Evolutionary conservation across 2,888 invertebrate genomes (phyloP).

Genomic region (Ariolimax columbianus): DNA sequence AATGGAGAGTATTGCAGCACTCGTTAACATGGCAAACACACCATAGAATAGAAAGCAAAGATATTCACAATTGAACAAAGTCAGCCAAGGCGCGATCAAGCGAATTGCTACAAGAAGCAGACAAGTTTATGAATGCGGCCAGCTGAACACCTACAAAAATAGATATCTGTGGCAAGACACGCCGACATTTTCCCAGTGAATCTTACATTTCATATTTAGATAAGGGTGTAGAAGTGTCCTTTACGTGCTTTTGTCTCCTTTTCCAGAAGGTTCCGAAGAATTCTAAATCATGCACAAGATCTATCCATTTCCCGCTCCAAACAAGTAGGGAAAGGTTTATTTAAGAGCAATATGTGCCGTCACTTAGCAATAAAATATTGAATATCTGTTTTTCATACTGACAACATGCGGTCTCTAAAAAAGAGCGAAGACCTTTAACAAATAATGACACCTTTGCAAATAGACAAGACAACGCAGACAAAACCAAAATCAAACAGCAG

Average conservation of each 20-base stretch:
- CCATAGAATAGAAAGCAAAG: neutral
- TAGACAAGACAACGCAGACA: slow-evolving; percentile 19
- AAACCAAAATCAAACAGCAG: slow-evolving; percentile 6
- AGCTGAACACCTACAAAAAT: neutral
- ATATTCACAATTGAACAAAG: too few species aligned
- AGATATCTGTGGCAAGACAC: neutral
- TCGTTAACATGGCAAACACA: too few species aligned
- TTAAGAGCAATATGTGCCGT: slow-evolving; percentile 16
- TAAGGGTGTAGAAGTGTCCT: too few species aligned
- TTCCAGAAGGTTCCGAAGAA: neutral
- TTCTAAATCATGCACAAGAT: neutral
- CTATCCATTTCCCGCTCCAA: neutral
- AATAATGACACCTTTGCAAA: slow-evolving; percentile 18
- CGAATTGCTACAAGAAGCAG: neutral
- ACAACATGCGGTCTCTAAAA: neutral
- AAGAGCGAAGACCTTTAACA: neutral
- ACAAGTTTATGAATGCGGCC: neutral
- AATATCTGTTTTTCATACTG: neutral
- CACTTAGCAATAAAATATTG: slow-evolving; percentile 26
- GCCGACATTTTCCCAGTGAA: neutral
- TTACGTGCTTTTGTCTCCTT: neutral
- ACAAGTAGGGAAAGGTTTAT: neutral
- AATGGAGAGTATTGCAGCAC: too few species aligned
- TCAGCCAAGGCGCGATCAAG: too few species aligned
- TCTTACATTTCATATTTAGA: neutral